Conservation (phyloP, 2,113 vertebrate genomes). For the Ammodytes marinus region DNA sequence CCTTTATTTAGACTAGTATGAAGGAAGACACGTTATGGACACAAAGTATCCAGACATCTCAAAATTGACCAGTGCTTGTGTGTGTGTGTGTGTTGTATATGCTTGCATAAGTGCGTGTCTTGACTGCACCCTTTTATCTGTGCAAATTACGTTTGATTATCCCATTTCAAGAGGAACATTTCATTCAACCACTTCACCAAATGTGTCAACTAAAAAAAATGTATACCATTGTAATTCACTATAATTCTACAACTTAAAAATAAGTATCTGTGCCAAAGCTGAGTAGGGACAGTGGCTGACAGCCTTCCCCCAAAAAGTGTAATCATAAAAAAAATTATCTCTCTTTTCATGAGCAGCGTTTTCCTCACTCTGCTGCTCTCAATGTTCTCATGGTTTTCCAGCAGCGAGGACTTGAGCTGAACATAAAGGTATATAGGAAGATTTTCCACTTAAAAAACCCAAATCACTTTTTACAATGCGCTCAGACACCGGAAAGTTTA, state of each 20-base stretch:
- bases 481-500: conserved; percentile 49
- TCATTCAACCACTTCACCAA: conserved; percentile 26
- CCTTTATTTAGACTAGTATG: too few relatives aligned
- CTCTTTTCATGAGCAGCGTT: conserved; percentile 60
- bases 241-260: conserved; percentile 49
- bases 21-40: too few relatives aligned
- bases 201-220: conserved; percentile 32
- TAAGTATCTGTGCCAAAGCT: conserved; percentile 60
- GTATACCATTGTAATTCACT: conserved; percentile 15
- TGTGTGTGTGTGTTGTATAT: conserved; percentile 19
- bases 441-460: conserved; percentile 59
- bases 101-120: neutral
- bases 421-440: conserved; percentile 51
- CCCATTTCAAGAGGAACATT: conserved; percentile 42
- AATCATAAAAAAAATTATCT: conserved; percentile 48
- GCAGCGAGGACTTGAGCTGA: conserved; percentile 41
- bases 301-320: conserved; percentile 56
- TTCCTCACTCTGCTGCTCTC: conserved; percentile 58
- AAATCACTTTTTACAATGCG: conserved; percentile 57
- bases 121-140: conserved; percentile 11
- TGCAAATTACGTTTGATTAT: conserved; percentile 38
- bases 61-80: too few relatives aligned
- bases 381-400: conserved; percentile 55
- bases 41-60: too few relatives aligned
- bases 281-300: conserved; percentile 62